Evolutionary conservation across 2,113 vertebrate genomes (phyloP), one percentile per base, ranked within the genome.

Genomic region (Podarcis raffonei): DNA sequence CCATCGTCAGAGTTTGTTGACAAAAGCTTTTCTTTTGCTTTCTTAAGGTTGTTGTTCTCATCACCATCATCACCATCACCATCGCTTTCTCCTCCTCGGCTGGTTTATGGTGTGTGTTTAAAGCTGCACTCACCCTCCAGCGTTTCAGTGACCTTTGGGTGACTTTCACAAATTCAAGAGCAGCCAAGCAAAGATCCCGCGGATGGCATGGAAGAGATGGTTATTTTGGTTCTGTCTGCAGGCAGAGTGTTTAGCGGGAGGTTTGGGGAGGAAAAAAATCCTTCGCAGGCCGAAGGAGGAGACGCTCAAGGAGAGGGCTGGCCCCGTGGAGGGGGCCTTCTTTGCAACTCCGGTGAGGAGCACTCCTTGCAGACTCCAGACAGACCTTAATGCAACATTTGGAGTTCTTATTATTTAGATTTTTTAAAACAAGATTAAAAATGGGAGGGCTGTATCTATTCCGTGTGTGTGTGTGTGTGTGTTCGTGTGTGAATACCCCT

Each of bases 81-180:
- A 6, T 6, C 12, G 35, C 13, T 23, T 9, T 23, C 35, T 48
- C 2, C 25, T 20, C 6, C n/a, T 15, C 1, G 1, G 25, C 23
- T 11, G 3, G 1, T 27, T 5, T 18, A 53, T 12, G 48, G 37
- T 53, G 62, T 8, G 37, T 11, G n/a, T 94, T 97, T 95, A 96
- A 97, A 97, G 96, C 95, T 94, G 93, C 95, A 96, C 90, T 87
- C 92, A 95, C 95, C 79, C 95, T 95, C 93, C 93, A 94, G 72
- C 35, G 93, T 90, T 93, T 92, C 66, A 57, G 90, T 93, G 94
- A 95, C 86, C 92, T 94, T 88, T 66, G 91, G 84, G 83, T 90
- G 94, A 94, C 96, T 93, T 95, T 88, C 85, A 95, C 94, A 93
- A 93, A 93, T 93, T 92, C 65, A 89, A 94, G 91, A 93, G 90